These are phyloP conservation scores for Alfaro cultratus DNA, from an alignment of 2,797 vertebrate species.

Conservation along the genomic window DNA sequence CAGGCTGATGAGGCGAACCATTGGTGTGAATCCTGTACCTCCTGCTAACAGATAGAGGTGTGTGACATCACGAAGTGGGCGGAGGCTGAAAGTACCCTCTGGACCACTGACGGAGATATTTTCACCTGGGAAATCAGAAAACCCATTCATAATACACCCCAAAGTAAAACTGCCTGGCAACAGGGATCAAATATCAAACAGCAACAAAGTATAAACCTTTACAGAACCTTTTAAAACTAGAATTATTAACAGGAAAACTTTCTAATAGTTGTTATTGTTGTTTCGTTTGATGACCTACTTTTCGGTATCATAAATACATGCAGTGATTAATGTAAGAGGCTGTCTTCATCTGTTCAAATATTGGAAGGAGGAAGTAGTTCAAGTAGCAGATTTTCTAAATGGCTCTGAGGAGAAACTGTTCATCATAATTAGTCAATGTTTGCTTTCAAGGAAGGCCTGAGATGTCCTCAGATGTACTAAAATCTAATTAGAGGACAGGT, in stretches of 20 bases:
- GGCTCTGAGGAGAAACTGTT: background rate
- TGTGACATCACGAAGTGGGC: slow-evolving; percentile 82
- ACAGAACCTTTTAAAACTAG: background rate
- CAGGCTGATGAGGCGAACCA: slow-evolving; percentile 87
- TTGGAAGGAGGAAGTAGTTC: background rate
- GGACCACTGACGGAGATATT: slow-evolving; percentile 86
- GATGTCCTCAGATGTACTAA: background rate
- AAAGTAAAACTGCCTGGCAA: background rate
- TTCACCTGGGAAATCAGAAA: slow-evolving; percentile 79
- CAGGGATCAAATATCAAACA: background rate
- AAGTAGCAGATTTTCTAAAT: background rate
- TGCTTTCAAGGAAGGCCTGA: background rate
- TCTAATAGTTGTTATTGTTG: background rate
- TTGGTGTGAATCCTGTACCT: slow-evolving; percentile 95
- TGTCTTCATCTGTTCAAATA: background rate
- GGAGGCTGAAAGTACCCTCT: slow-evolving; percentile 86
- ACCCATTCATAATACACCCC: background rate
- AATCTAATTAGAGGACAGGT: background rate
- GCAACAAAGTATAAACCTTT: background rate
- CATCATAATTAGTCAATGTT: background rate
- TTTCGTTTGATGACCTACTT: background rate
- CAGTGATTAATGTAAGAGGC: background rate
- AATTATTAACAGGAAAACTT: background rate
- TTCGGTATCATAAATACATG: background rate
- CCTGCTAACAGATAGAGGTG: slow-evolving; percentile 91